These are phyloP conservation scores for silkworm (Bombyx mori) DNA, from an alignment of 1,140 invertebrate species.

Conservation along the genomic window DNA sequence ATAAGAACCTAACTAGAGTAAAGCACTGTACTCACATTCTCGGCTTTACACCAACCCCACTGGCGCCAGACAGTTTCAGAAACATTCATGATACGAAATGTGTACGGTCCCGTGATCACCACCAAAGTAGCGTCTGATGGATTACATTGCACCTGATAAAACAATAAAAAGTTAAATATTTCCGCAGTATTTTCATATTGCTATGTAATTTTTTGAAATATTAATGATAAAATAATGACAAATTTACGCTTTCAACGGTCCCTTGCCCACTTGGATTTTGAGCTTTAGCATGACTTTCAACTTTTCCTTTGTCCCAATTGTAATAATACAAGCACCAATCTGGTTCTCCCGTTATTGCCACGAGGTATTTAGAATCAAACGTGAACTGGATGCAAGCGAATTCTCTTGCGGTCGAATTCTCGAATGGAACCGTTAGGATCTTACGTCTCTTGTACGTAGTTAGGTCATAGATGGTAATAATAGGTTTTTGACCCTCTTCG, in stretches of 20 bases:
- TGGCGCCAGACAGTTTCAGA: constrained; percentile 86
- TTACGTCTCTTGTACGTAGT: constrained; percentile 74
- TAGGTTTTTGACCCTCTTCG: constrained; percentile 65
- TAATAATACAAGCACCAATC: constrained; percentile 87
- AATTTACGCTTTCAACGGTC: constrained; percentile 54
- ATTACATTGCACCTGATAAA: constrained; percentile 72
- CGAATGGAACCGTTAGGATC: constrained; percentile 73
- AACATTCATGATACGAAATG: constrained; percentile 84
- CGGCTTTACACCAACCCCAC: constrained; percentile 86
- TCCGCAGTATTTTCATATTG: not conserved
- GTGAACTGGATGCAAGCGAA: constrained; percentile 84
- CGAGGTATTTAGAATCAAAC: constrained; percentile 83
- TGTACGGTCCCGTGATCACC: constrained; percentile 79
- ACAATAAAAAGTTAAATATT: not conserved
- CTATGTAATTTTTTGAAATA: not conserved
- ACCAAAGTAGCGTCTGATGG: constrained; percentile 83
- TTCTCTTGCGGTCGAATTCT: constrained; percentile 67
- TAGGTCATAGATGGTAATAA: constrained; percentile 78
- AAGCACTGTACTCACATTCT: constrained; percentile 72
- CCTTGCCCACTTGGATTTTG: constrained; percentile 75
- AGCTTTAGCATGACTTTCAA: constrained; percentile 82
- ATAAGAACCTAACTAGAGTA: too few species aligned
- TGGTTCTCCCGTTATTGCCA: constrained; percentile 83
- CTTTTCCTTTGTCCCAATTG: constrained; percentile 87
- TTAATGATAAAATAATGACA: not conserved